phyloP scores from a whole-genome alignment of 1,140 invertebrate genomes.

The Acromyrmex echinatior region DNA sequence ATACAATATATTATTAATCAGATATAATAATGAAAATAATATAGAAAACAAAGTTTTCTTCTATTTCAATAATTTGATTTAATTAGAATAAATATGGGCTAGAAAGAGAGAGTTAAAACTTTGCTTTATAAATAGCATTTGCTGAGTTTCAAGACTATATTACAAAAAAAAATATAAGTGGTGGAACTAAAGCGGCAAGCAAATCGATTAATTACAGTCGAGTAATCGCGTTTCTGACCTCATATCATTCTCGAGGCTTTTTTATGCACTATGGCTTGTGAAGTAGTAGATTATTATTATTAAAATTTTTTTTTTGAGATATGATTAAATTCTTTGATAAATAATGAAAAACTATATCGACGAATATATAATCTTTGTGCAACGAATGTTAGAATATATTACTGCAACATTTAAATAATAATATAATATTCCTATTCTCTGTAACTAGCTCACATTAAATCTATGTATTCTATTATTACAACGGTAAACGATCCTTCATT shows the following conservation, averaged over 20 bases:
- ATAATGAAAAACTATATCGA: constrained; percentile 69
- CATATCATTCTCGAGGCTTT: neutral
- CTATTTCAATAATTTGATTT: constrained; percentile 8
- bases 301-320: constrained; percentile 68
- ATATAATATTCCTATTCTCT: constrained; percentile 64
- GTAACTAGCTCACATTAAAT: constrained; percentile 73
- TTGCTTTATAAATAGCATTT: constrained; percentile 29
- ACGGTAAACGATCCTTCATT: constrained; percentile 66
- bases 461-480: constrained; percentile 70
- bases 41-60: constrained; percentile 14
- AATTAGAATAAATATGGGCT: constrained; percentile 48
- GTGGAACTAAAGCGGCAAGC: constrained; percentile 26
- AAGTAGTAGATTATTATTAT: constrained; percentile 34
- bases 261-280: constrained; percentile 26
- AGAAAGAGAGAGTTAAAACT: constrained; percentile 46
- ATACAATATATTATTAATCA: constrained; percentile 48
- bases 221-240: neutral
- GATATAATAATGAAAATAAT: constrained; percentile 42
- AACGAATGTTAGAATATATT: constrained; percentile 74
- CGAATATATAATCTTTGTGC: constrained; percentile 72
- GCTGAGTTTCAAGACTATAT: constrained; percentile 5
- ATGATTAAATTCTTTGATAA: constrained; percentile 65
- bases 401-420: constrained; percentile 75
- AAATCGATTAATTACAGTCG: constrained; percentile 51
- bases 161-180: constrained; percentile 30